Conservation (phyloP, 2,113 vertebrate genomes). For the Passer montanus region DNA sequence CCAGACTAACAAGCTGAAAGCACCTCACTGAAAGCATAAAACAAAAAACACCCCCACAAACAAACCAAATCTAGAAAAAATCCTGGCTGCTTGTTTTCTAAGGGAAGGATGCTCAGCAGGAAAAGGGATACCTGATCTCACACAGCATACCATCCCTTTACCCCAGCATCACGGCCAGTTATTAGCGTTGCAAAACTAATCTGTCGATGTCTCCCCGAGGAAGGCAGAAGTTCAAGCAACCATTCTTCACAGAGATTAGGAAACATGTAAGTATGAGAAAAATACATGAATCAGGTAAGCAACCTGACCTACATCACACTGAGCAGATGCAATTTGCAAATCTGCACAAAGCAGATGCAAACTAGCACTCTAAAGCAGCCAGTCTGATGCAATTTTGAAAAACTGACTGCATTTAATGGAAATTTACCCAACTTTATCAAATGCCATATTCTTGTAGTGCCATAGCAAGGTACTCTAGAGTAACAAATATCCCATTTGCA, state of each 20-base stretch:
- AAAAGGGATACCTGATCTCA: not conserved
- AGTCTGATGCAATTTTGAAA: not conserved
- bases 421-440: not conserved
- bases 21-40: not conserved
- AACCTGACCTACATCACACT: not conserved
- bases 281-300: accelerated
- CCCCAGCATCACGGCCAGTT: not conserved
- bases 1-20: not conserved
- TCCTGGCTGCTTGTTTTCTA: not conserved
- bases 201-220: not conserved
- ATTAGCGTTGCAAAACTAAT: not conserved
- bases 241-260: not conserved
- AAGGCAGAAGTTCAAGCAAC: not conserved
- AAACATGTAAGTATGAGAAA: not conserved
- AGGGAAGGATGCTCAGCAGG: not conserved
- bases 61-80: not conserved
- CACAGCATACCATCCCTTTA: not conserved
- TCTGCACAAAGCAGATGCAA: not conserved
- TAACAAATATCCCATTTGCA: not conserved
- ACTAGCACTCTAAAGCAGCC: not conserved
- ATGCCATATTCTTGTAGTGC: not conserved
- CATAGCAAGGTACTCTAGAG: not conserved
- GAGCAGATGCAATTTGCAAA: not conserved
- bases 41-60: not conserved
- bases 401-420: not conserved